Evolutionary conservation across 2,797 vertebrate genomes (phyloP).

Genomic region (Podarcis lilfordi): DNA sequence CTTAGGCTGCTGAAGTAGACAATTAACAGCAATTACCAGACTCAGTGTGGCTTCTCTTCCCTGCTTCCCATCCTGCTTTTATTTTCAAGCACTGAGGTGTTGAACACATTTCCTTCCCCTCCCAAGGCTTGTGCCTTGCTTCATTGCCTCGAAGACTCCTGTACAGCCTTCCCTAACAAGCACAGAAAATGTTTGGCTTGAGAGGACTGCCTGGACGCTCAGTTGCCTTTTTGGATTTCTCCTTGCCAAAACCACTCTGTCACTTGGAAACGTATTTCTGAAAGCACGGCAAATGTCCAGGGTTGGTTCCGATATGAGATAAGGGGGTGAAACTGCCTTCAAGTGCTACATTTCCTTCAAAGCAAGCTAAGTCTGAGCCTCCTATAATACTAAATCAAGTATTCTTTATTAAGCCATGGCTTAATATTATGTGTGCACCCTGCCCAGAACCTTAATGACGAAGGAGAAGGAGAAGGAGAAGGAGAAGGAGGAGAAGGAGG

Average conservation of each 20-base stretch:
- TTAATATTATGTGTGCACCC: too few relatives aligned
- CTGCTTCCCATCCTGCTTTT: neutral
- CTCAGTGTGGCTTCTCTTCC: neutral
- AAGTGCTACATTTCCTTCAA: too few relatives aligned
- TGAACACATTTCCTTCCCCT: neutral
- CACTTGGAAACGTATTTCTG: neutral
- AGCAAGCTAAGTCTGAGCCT: too few relatives aligned
- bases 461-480: neutral
- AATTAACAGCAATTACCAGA: accelerated
- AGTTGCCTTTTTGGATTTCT: neutral
- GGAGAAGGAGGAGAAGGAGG: too few relatives aligned
- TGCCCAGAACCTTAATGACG: too few relatives aligned
- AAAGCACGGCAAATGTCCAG: neutral
- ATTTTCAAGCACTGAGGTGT: neutral
- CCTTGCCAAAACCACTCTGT: neutral
- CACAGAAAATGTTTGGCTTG: neutral
- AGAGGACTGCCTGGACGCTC: neutral
- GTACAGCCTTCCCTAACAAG: neutral
- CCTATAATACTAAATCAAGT: too few relatives aligned
- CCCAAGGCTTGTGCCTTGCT: neutral
- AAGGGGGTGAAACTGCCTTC: too few relatives aligned
- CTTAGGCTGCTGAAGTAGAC: neutral
- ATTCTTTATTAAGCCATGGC: too few relatives aligned
- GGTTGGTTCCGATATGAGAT: neutral
- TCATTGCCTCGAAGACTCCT: neutral